Conservation (phyloP, 2,113 vertebrate genomes). For the Dascyllus trimaculatus region DNA sequence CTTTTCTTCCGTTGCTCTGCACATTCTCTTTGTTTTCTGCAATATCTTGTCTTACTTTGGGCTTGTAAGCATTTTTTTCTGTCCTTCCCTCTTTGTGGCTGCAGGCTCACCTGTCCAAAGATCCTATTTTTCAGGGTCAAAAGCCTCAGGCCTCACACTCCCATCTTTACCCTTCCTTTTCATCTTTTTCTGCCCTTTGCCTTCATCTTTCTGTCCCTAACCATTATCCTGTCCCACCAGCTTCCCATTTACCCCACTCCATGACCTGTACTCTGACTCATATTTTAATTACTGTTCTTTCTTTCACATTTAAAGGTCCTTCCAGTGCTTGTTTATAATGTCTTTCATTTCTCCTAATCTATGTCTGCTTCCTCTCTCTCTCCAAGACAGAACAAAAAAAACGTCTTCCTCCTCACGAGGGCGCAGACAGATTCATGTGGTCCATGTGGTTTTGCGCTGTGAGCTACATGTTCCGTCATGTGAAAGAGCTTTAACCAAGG, state of each 20-base stretch:
- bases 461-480: constrained; percentile 65
- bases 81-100: neutral
- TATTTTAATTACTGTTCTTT: constrained; percentile 5
- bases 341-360: constrained; percentile 39
- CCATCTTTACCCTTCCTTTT: constrained; percentile 17
- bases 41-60: neutral
- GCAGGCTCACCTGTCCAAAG: constrained; percentile 30
- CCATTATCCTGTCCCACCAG: neutral
- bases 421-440: constrained; percentile 51
- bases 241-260: constrained; percentile 7
- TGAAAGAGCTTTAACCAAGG: constrained; percentile 65
- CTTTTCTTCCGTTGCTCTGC: neutral
- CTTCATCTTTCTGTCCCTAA: neutral
- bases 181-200: constrained; percentile 7
- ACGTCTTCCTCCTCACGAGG: constrained; percentile 11
- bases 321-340: neutral
- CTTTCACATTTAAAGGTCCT: neutral
- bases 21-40: neutral
- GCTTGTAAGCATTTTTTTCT: neutral
- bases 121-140: constrained; percentile 26
- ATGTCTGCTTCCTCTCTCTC: constrained; percentile 23
- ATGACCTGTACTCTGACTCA: neutral
- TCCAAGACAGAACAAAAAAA: constrained; percentile 4
- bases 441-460: constrained; percentile 30
- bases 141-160: neutral